These are phyloP conservation scores for Excalfactoria chinensis DNA, from an alignment of 2,113 vertebrate species.

Conservation along the genomic window DNA sequence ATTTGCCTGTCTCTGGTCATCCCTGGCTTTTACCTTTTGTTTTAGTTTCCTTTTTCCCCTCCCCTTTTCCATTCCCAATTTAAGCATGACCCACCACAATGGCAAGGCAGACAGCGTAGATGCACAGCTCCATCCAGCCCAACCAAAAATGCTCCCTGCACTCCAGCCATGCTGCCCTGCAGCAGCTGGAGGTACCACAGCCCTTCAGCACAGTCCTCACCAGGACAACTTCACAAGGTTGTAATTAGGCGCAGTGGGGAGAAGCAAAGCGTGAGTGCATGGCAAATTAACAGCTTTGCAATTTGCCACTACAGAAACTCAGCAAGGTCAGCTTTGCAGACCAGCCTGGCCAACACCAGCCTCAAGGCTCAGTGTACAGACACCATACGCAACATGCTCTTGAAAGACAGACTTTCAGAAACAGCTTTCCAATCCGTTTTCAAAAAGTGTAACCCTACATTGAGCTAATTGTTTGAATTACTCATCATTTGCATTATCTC, in stretches of 20 bases:
- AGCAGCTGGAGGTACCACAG: not conserved
- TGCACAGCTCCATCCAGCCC: rapidly evolving
- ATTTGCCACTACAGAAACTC: not conserved
- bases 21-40: not conserved
- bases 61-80: not conserved
- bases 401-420: not conserved
- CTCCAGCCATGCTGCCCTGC: not conserved
- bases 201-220: not conserved
- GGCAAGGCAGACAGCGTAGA: not conserved
- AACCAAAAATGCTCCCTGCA: not conserved
- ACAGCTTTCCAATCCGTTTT: not conserved
- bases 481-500: not conserved
- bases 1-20: not conserved
- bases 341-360: not conserved
- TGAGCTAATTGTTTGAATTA: not conserved
- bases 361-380: not conserved
- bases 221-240: not conserved
- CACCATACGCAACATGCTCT: not conserved
- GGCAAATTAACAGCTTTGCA: slow-evolving; percentile 3
- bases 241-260: not conserved
- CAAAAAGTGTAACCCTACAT: not conserved
- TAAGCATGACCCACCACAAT: not conserved
- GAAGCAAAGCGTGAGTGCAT: not conserved
- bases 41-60: not conserved
- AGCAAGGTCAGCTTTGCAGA: not conserved